Conservation (phyloP, 2,888 invertebrate genomes). For the Amiota communis region DNA sequence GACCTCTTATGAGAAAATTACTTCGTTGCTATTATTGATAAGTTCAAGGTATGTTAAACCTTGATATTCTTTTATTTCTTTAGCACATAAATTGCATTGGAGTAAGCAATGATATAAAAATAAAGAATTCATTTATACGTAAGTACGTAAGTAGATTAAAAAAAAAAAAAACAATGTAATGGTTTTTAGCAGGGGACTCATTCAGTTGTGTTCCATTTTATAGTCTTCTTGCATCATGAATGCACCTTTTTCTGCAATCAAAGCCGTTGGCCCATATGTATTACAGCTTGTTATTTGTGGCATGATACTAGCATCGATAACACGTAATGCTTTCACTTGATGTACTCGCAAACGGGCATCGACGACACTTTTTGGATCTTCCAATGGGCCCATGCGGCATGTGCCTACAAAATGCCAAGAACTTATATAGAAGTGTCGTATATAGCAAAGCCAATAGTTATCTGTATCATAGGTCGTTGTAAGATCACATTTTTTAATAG, state of each 20-base stretch:
- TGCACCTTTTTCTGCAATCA: slow-evolving; percentile 89
- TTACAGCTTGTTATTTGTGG: slow-evolving; percentile 85
- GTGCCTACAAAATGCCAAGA: slow-evolving; percentile 82
- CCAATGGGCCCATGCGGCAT: slow-evolving; percentile 78
- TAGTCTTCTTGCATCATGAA: slow-evolving; percentile 68
- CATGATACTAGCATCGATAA: slow-evolving; percentile 89
- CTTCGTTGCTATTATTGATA: no score
- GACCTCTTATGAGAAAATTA: no score
- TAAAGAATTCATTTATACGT: no score
- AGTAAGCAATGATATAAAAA: no score
- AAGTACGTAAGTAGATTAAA: no score
- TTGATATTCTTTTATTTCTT: no score
- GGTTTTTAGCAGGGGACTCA: not conserved
- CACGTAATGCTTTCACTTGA: slow-evolving; percentile 80
- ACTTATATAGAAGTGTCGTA: slow-evolving; percentile 75
- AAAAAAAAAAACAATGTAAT: no score
- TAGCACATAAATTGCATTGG: no score
- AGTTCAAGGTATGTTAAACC: no score
- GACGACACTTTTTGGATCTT: slow-evolving; percentile 75
- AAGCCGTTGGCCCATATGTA: slow-evolving; percentile 87
- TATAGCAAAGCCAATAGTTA: slow-evolving; percentile 77
- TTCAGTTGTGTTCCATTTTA: not conserved
- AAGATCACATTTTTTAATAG: slow-evolving; percentile 58
- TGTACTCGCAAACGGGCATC: slow-evolving; percentile 74
- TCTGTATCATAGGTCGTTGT: slow-evolving; percentile 61